Conservation (phyloP, 2,797 vertebrate species). For the Falco cherrug region DNA sequence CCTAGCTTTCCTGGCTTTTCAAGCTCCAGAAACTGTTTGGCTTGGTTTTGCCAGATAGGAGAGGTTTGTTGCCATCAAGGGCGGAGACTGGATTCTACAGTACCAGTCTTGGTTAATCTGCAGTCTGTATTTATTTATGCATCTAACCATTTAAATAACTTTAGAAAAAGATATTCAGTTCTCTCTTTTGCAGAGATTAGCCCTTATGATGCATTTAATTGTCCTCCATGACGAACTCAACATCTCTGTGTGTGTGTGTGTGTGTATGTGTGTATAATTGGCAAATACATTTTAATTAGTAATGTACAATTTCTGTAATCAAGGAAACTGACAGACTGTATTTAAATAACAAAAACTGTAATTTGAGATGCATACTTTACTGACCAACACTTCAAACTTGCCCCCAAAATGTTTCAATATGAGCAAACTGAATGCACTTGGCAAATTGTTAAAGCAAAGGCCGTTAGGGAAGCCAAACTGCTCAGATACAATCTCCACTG, state of each 20-base stretch:
- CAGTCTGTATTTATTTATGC: background rate
- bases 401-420: background rate
- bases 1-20: background rate
- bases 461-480: background rate
- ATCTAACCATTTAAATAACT: background rate
- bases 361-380: background rate
- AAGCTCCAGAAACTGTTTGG: background rate
- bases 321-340: background rate
- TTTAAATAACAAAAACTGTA: background rate
- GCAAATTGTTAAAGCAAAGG: background rate
- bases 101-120: background rate
- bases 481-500: slow-evolving; percentile 38
- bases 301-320: background rate
- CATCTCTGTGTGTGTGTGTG: background rate
- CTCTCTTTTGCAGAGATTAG: background rate
- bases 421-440: background rate
- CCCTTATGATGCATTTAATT: background rate
- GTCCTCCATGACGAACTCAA: background rate
- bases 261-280: background rate
- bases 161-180: background rate
- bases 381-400: background rate
- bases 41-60: background rate
- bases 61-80: background rate
- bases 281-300: slow-evolving; percentile 1
- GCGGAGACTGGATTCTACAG: background rate